Evolutionary conservation across 2,797 vertebrate species (phyloP).

Genomic region (Acanthopagrus latus): DNA sequence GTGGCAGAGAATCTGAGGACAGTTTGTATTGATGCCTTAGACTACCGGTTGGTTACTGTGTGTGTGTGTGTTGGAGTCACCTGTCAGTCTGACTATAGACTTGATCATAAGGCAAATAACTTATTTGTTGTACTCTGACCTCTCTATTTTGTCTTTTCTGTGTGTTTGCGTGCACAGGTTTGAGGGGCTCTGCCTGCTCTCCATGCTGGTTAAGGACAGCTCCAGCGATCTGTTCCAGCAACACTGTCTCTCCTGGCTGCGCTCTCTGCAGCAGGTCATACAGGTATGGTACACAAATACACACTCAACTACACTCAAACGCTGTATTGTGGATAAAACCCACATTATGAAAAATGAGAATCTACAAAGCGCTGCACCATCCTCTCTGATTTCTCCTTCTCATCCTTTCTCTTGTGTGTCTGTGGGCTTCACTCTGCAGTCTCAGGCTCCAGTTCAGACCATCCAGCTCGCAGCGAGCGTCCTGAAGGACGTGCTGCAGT

Average conservation of each 20-base stretch:
- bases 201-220: conserved; percentile 92
- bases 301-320: neutral
- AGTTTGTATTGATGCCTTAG: too few species aligned
- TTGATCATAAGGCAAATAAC: too few species aligned
- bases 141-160: too few species aligned
- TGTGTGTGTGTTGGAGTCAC: too few species aligned
- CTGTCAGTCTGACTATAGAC: too few species aligned
- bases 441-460: conserved; percentile 89
- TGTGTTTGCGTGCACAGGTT: conserved; percentile 79
- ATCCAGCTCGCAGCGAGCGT: conserved; percentile 89
- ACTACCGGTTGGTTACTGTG: too few species aligned
- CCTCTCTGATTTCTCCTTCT: too few species aligned
- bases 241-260: conserved; percentile 92
- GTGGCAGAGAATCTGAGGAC: too few species aligned
- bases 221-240: conserved; percentile 91
- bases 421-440: conserved; percentile 77
- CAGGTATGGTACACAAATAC: conserved; percentile 82
- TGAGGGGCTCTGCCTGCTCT: conserved; percentile 91
- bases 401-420: conserved; percentile 7
- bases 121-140: too few species aligned
- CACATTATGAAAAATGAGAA: neutral
- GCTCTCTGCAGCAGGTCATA: conserved; percentile 91
- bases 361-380: too few species aligned
- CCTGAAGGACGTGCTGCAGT: conserved; percentile 89
- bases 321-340: neutral